A percentile compares a stretch with the other conserved stretches of the same genome.
phyloP scores from a whole-genome alignment of 2,113 vertebrate species.

The Mugil cephalus region DNA sequence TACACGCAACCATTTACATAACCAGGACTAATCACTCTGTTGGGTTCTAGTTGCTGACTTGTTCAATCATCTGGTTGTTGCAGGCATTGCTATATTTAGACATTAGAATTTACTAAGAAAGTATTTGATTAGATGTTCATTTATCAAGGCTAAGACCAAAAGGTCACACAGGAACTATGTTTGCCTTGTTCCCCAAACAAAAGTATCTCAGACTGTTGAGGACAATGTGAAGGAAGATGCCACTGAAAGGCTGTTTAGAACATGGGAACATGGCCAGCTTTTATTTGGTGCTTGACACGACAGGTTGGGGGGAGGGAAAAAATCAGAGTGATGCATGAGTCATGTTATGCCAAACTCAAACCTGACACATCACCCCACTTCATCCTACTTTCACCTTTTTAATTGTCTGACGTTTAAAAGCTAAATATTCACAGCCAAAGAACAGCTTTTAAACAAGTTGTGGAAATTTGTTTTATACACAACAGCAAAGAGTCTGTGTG shows the following conservation, averaged over 20 bases:
- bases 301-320: conserved; percentile 21
- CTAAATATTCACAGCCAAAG: neutral
- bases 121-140: conserved; percentile 31
- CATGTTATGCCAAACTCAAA: conserved; percentile 2
- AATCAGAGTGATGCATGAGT: conserved; percentile 18
- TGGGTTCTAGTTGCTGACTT: neutral
- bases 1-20: conserved; percentile 1
- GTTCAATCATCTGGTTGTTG: neutral
- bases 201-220: conserved; percentile 36
- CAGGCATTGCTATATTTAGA: conserved; percentile 10
- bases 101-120: conserved; percentile 12
- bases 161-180: conserved; percentile 49
- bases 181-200: conserved; percentile 58
- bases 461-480: conserved; percentile 26
- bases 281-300: conserved; percentile 34
- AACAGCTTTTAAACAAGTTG: neutral
- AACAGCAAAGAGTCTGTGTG: conserved; percentile 22
- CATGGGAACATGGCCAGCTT: conserved; percentile 28
- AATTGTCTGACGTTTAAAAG: conserved; percentile 33
- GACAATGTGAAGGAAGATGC: conserved; percentile 64
- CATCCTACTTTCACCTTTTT: conserved; percentile 30
- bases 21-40: conserved; percentile 9
- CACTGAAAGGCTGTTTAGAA: conserved; percentile 39
- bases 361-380: conserved; percentile 11
- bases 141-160: conserved; percentile 54